Evolutionary conservation across 23 tunicate genomes (phyloP).

Genomic region (Corella eumyota): DNA sequence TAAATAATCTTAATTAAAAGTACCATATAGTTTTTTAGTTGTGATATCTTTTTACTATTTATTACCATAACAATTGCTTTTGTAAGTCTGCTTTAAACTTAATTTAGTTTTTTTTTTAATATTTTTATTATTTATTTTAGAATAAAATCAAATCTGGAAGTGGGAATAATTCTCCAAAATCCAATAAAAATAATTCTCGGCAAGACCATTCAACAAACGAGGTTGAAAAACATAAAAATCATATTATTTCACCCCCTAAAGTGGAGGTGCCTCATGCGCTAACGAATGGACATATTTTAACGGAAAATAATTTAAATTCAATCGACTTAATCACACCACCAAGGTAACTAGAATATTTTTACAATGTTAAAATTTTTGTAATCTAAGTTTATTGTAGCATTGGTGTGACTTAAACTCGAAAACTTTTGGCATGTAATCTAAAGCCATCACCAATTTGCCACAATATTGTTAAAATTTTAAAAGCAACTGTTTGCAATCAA

Average conservation of each 20-base stretch:
- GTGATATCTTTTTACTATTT: no score
- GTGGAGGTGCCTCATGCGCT: not conserved
- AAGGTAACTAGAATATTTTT: conserved; percentile 15
- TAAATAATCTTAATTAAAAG: no score
- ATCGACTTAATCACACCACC: conserved; percentile 33
- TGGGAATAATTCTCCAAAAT: conserved; percentile 19
- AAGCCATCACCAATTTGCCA: no score
- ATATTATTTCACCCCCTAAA: not conserved
- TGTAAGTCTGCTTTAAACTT: no score
- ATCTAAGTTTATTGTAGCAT: no score
- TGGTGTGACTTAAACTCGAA: no score
- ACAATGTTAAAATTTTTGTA: no score
- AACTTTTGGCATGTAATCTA: no score
- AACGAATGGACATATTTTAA: conserved; percentile 27
- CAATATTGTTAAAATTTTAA: no score
- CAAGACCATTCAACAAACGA: conserved; percentile 1
- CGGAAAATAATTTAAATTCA: conserved; percentile 9
- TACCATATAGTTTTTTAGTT: no score
- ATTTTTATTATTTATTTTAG: not conserved
- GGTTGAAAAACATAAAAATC: conserved; percentile 7
- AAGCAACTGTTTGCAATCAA: no score
- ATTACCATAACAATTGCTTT: no score
- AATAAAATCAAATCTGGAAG: conserved; percentile 6
- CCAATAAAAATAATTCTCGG: not conserved
- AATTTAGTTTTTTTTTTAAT: not conserved